Evolutionary conservation across 2,888 invertebrate species (phyloP).

Genomic region (Baccha elongata): DNA sequence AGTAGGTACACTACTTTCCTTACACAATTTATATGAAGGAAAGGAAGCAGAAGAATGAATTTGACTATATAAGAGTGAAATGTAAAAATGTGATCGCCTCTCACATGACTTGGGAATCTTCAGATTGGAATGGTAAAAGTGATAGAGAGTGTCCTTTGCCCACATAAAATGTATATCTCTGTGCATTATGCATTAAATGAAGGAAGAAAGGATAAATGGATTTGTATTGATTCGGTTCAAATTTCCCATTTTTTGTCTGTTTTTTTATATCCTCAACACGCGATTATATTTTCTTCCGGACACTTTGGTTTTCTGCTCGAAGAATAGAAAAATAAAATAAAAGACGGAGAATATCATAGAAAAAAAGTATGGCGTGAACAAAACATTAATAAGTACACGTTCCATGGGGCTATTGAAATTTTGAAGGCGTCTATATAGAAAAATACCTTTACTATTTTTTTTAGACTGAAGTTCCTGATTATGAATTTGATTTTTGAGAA

Average conservation of each 20-base stretch:
- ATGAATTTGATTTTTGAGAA: slow-evolving; percentile 24
- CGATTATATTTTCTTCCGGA: slow-evolving; percentile 70
- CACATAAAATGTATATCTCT: slow-evolving; percentile 44
- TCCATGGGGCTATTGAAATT: slow-evolving; percentile 17
- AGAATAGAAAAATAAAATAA: not conserved
- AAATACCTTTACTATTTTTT: slow-evolving; percentile 43
- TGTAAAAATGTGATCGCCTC: slow-evolving; percentile 70
- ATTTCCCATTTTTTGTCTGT: slow-evolving; percentile 35
- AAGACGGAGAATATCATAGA: not conserved
- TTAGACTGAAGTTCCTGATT: slow-evolving; percentile 57
- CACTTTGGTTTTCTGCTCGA: slow-evolving; percentile 61
- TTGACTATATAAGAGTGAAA: slow-evolving; percentile 56
- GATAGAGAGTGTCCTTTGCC: slow-evolving; percentile 47
- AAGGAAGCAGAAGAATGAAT: slow-evolving; percentile 15
- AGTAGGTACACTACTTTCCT: not conserved
- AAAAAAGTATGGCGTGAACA: not conserved
- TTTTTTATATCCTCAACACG: slow-evolving; percentile 21
- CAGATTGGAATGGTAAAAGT: not conserved
- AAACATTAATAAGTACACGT: slow-evolving; percentile 47
- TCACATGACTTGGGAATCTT: slow-evolving; percentile 39
- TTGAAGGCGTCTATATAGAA: slow-evolving; percentile 1
- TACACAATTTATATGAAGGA: slow-evolving; percentile 2
- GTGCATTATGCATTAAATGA: slow-evolving; percentile 70
- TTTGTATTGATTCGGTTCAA: slow-evolving; percentile 74
- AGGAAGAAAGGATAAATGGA: slow-evolving; percentile 73